These are phyloP conservation scores for Macaria liturata DNA, from an alignment of 2,888 invertebrate genomes.

Conservation along the genomic window DNA sequence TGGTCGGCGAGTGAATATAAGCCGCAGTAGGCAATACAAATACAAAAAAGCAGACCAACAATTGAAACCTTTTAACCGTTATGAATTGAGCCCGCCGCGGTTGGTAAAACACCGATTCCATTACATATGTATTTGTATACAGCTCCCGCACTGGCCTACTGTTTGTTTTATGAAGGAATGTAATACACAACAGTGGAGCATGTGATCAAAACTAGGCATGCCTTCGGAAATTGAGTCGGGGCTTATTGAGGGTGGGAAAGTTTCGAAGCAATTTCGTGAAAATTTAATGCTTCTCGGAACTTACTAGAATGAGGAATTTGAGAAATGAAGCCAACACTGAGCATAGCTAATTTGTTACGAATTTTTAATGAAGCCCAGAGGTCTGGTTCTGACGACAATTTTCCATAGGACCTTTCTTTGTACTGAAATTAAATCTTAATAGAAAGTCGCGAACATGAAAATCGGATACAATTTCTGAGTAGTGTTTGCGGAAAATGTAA, in stretches of 20 bases:
- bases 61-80: conserved; percentile 48
- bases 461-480: no score
- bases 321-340: conserved; percentile 71
- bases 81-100: conserved; percentile 35
- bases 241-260: conserved; percentile 74
- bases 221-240: conserved; percentile 67
- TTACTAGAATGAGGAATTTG: conserved; percentile 75
- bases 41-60: conserved; percentile 46
- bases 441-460: not conserved
- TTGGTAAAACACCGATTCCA: conserved; percentile 33
- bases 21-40: conserved; percentile 52
- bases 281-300: conserved; percentile 75
- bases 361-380: conserved; percentile 64
- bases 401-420: conserved; percentile 8
- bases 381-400: conserved; percentile 31
- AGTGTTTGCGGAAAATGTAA: no score
- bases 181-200: conserved; percentile 46
- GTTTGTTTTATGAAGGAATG: conserved; percentile 25
- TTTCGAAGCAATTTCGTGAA: conserved; percentile 78
- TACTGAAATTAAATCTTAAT: conserved; percentile 16
- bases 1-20: conserved; percentile 66
- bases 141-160: conserved; percentile 10
- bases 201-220: conserved; percentile 63
- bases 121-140: conserved; percentile 18
- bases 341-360: conserved; percentile 76